Percentiles rank a stretch among this genome's conserved stretches.
These are phyloP conservation scores for Arctocebus calabarensis DNA, from an alignment of 2,797 vertebrate genomes.

Conservation along the genomic window DNA sequence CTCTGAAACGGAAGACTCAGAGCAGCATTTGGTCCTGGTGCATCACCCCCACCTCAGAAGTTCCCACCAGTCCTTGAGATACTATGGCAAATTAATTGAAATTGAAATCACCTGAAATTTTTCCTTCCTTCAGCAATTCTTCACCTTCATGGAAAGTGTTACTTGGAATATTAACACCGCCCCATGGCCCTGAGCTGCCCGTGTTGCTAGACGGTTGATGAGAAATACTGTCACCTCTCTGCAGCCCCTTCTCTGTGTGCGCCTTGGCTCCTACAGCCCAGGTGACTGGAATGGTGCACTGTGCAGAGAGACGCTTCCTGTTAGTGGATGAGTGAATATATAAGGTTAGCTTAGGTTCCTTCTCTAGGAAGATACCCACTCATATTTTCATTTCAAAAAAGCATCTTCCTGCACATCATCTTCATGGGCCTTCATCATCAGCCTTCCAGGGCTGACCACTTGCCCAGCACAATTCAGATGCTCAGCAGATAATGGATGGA, in stretches of 20 bases:
- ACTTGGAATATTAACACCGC: slow-evolving; percentile 69
- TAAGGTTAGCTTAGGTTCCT: slow-evolving; percentile 52
- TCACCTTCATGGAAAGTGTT: slow-evolving; percentile 61
- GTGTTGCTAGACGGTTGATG: slow-evolving; percentile 25
- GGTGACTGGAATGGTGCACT: not conserved
- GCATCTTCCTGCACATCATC: not conserved
- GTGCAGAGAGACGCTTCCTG: not conserved
- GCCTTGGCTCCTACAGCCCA: not conserved
- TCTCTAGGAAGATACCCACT: slow-evolving; percentile 24
- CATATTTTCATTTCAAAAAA: slow-evolving; percentile 49
- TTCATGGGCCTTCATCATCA: not conserved
- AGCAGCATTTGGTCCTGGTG: not conserved
- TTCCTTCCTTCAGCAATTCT: slow-evolving; percentile 67
- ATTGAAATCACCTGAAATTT: slow-evolving; percentile 65
- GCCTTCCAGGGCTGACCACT: not conserved
- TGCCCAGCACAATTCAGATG: not conserved
- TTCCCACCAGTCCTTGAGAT: slow-evolving; percentile 35
- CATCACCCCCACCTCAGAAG: slow-evolving; percentile 30
- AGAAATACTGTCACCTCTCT: not conserved
- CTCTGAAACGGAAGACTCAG: not conserved
- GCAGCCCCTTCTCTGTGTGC: not conserved
- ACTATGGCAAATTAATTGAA: slow-evolving; percentile 65
- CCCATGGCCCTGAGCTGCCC: not conserved
- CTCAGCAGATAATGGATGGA: slow-evolving; percentile 19
- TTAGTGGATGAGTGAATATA: slow-evolving; percentile 31